A percentile compares a stretch with the other conserved stretches of the same genome.
phyloP scores from a whole-genome alignment of 2,797 vertebrate genomes.

The Gallinago nigripennis region DNA sequence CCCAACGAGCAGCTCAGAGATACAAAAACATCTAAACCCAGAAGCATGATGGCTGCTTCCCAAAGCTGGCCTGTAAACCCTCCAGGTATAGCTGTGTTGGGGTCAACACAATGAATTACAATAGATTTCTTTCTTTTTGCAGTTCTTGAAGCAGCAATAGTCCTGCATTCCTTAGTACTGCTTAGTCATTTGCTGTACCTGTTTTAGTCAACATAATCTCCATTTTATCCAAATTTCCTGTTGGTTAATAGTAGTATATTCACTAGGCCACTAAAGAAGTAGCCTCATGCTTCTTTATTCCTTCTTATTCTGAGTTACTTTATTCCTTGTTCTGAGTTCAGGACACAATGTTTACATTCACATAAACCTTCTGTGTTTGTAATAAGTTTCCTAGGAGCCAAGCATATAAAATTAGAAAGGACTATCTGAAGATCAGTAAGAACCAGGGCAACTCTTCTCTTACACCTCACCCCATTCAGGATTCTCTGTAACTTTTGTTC shows the following conservation, averaged over 20 bases:
- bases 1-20: too few relatives aligned
- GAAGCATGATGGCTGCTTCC: too few relatives aligned
- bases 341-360: background rate
- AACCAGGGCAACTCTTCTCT: background rate
- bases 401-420: background rate
- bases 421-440: background rate
- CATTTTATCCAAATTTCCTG: background rate
- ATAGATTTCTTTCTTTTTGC: too few relatives aligned
- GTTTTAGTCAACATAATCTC: background rate
- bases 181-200: background rate
- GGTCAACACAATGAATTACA: too few relatives aligned
- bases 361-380: background rate
- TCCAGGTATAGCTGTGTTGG: too few relatives aligned
- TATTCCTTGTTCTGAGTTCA: background rate
- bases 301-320: background rate
- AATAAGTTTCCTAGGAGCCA: background rate
- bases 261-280: too few relatives aligned
- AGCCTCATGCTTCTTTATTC: background rate
- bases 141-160: too few relatives aligned
- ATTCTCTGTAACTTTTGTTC: background rate
- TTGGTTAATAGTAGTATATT: background rate
- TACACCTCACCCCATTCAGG: background rate
- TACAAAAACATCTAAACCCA: too few relatives aligned
- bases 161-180: too few relatives aligned
- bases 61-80: too few relatives aligned